A percentile compares a stretch with the other conserved stretches of the same genome.
These are phyloP conservation scores for Oophaga sylvatica DNA, from an alignment of 2,797 vertebrate genomes.

Conservation along the genomic window DNA sequence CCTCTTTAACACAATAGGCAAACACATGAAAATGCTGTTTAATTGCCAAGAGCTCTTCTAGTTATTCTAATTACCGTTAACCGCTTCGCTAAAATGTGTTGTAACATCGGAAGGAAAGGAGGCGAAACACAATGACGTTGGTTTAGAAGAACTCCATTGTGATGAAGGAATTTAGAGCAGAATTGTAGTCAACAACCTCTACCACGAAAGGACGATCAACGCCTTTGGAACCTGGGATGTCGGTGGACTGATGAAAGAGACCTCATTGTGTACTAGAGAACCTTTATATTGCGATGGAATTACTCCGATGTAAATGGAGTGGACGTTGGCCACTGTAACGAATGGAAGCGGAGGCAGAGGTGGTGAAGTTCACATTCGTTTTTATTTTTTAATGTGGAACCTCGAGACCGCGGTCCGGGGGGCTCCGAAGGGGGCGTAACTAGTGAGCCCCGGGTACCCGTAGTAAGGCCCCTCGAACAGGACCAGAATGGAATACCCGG, in stretches of 20 bases:
- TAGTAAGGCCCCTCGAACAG: no score
- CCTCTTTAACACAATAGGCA: conserved; percentile 41
- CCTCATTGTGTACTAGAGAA: not conserved
- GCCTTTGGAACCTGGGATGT: not conserved
- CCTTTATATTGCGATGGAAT: not conserved
- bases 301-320: not conserved
- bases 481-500: no score
- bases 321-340: not conserved
- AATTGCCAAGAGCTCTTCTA: conserved; percentile 29
- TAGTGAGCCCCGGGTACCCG: no score
- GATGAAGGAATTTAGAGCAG: not conserved
- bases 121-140: not conserved
- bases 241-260: not conserved
- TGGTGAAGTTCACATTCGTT: no score
- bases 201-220: not conserved
- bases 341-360: no score
- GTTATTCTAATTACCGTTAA: conserved; percentile 41
- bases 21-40: conserved; percentile 41
- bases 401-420: no score
- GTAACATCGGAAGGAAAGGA: not conserved
- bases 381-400: no score
- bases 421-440: no score
- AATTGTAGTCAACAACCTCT: not conserved
- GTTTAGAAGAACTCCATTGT: not conserved
- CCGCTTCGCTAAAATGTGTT: not conserved